phyloP scores from a whole-genome alignment of 2,113 vertebrate genomes.

The Riparia riparia region DNA sequence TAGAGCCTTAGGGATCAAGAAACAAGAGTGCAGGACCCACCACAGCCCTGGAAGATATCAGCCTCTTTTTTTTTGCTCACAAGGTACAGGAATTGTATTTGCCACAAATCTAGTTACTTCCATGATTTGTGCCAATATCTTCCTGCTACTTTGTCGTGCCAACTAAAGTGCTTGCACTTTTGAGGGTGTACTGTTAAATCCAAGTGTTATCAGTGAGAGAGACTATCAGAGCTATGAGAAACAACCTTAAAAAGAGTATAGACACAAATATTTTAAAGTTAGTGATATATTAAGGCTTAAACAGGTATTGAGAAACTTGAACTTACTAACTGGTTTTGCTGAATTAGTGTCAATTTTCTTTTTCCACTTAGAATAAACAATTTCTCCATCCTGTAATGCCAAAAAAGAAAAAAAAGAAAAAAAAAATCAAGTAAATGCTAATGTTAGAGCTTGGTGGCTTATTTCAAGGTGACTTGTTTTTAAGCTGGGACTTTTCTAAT shows the following conservation, averaged over 20 bases:
- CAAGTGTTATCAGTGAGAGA: neutral
- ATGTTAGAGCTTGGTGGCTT: neutral
- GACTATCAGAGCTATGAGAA: neutral
- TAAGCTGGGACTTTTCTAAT: neutral
- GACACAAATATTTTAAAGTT: neutral
- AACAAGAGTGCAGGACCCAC: neutral
- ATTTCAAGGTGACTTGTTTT: neutral
- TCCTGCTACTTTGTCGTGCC: neutral
- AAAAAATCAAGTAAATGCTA: conserved; percentile 8
- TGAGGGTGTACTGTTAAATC: neutral
- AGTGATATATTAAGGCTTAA: neutral
- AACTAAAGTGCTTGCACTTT: neutral
- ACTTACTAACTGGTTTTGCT: conserved; percentile 80
- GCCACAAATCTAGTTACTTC: neutral
- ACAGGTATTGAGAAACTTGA: neutral
- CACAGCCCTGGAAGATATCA: neutral
- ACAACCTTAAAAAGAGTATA: neutral
- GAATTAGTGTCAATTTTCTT: conserved; percentile 75
- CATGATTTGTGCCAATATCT: neutral
- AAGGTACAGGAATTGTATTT: neutral
- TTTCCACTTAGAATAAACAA: conserved; percentile 86
- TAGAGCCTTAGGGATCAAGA: neutral
- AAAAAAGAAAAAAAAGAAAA: conserved; percentile 47
- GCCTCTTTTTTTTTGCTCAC: neutral
- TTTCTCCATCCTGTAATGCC: conserved; percentile 82